Conservation (phyloP, 2,113 vertebrate species). For the Beaufortia kweichowensis region DNA sequence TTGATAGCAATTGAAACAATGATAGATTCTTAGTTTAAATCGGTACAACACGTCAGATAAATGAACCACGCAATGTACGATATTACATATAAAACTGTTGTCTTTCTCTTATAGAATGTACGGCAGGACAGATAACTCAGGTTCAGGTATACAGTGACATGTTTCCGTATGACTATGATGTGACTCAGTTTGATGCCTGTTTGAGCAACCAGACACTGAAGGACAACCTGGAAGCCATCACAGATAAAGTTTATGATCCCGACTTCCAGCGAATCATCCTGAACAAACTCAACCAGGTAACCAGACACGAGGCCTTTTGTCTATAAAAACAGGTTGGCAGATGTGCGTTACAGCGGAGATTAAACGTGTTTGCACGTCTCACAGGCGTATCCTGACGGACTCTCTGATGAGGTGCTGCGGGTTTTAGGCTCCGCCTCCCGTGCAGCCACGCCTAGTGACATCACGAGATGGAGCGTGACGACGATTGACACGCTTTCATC, state of each 20-base stretch:
- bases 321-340: neutral
- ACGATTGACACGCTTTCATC: constrained; percentile 67
- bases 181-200: constrained; percentile 68
- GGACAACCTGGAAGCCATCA: constrained; percentile 65
- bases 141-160: constrained; percentile 54
- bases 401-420: constrained; percentile 66
- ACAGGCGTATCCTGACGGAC: constrained; percentile 62
- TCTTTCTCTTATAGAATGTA: too few species aligned
- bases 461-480: constrained; percentile 68
- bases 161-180: constrained; percentile 69
- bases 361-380: neutral
- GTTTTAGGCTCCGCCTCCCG: constrained; percentile 64
- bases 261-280: constrained; percentile 65
- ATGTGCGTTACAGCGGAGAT: neutral
- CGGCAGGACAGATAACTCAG: constrained; percentile 58
- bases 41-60: too few species aligned
- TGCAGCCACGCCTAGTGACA: constrained; percentile 55
- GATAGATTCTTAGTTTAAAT: neutral
- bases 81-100: too few species aligned
- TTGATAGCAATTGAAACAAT: neutral
- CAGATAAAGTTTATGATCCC: constrained; percentile 50
- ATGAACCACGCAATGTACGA: too few species aligned
- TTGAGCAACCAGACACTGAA: constrained; percentile 57
- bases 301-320: neutral
- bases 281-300: constrained; percentile 70